phyloP scores from a whole-genome alignment of 2,888 invertebrate species.

The Sarcophaga carnaria region DNA sequence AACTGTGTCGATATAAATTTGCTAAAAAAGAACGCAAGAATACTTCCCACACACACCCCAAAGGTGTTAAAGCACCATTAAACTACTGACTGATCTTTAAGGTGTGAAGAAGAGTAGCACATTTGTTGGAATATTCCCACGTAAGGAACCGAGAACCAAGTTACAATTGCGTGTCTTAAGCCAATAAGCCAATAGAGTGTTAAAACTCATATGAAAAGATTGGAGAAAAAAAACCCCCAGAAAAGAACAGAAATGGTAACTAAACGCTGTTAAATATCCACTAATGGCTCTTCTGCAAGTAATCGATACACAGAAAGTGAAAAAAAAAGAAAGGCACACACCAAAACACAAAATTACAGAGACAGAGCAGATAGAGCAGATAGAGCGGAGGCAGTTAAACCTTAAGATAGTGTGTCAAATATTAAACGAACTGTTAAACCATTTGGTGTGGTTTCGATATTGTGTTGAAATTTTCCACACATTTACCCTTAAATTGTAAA shows the following conservation, averaged over 20 bases:
- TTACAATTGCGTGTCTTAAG: slow-evolving; percentile 54
- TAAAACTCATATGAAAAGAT: slow-evolving; percentile 57
- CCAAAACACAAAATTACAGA: slow-evolving; percentile 36
- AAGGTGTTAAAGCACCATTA: slow-evolving; percentile 46
- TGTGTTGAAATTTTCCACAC: slow-evolving; percentile 20
- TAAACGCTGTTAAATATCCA: slow-evolving; percentile 60
- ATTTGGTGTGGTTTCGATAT: slow-evolving; percentile 46
- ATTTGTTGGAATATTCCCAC: slow-evolving; percentile 79
- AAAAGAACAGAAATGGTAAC: neutral
- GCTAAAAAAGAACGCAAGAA: slow-evolving; percentile 30
- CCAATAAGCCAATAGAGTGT: slow-evolving; percentile 59
- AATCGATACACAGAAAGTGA: slow-evolving; percentile 25
- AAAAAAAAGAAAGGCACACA: slow-evolving; percentile 24
- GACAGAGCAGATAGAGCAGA: slow-evolving; percentile 24
- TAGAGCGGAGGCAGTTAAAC: slow-evolving; percentile 4
- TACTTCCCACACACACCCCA: slow-evolving; percentile 80
- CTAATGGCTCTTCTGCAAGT: slow-evolving; percentile 58
- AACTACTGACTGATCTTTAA: slow-evolving; percentile 5
- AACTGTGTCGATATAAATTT: slow-evolving; percentile 37
- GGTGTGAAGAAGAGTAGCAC: slow-evolving; percentile 16
- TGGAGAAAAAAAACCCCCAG: slow-evolving; percentile 2
- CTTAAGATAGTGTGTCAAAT: slow-evolving; percentile 55
- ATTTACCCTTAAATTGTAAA: slow-evolving; percentile 57
- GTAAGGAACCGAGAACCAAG: slow-evolving; percentile 60
- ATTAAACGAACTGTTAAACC: slow-evolving; percentile 52